Evolutionary conservation across 2,888 invertebrate species (phyloP), one percentile per base, ranked within the genome.

Genomic region (Caenorhabditis sp.): DNA sequence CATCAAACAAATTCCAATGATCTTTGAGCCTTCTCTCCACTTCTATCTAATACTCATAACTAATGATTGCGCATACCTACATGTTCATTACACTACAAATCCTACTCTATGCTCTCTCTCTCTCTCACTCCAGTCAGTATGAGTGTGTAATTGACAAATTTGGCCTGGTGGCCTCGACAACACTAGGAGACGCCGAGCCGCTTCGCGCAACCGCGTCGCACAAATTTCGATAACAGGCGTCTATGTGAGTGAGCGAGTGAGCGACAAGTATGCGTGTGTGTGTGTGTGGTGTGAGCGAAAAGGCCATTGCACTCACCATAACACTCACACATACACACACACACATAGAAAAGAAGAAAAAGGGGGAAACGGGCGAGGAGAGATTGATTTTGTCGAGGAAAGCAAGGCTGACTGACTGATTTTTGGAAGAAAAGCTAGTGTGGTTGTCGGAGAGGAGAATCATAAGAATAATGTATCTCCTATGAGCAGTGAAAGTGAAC

Each of bases 261-360:
- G 65, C 50, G 69, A 31, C 31, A 4, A 31, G 31, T 31, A 10
- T 31, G 31, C 10, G 31, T 31, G 10, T 31, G 31, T 43, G 37
- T 27, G 65, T 51, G 65, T 37, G 65, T 50, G 55, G 57, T 64
- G 69, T 61, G 64, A 26, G 69, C 53, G 57, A 43, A 19, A 26
- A 24, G 31, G 50, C 26, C 54, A n/a, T 62, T 66, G 58, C 62
- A 70, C 65, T 62, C 65, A 64, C 50, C 61, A 57, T 53, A 55
- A 57, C 50, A 51, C 21, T 21, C 23, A 21, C 14, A 12, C 54
- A 24, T 3, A 4, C 23, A 54, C 21, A 4, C 23, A 54, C 14
- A 54, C 24, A 63, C 43, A 65, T 58, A 65, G 61, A 43, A 62
- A 53, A 58, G 62, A 36, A 65, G 53, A 53, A n/a, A n/a, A n/a